These are phyloP conservation scores for Actinia equina DNA, from an alignment of 64 coral and sea anemone genomes.

Conservation along the genomic window DNA sequence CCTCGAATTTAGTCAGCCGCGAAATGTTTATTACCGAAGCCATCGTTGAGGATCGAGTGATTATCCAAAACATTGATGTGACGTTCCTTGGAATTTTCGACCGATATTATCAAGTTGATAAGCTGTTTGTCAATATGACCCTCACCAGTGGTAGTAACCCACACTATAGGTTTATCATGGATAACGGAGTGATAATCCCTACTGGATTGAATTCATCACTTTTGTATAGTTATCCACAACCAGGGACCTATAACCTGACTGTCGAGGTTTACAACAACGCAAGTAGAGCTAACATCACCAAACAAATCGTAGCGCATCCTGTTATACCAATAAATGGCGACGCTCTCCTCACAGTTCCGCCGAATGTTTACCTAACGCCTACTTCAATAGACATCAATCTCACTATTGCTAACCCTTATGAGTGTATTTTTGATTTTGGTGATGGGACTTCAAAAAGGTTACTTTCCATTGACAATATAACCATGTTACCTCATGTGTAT, in stretches of 20 bases:
- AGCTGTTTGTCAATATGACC: neutral
- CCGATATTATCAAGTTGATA: slow-evolving; percentile 3
- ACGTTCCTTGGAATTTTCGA: slow-evolving; percentile 14
- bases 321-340: slow-evolving; percentile 17
- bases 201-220: neutral
- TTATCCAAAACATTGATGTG: neutral
- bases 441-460: slow-evolving; percentile 19
- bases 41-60: neutral
- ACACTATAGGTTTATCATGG: neutral
- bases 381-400: slow-evolving; percentile 3
- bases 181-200: neutral
- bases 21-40: neutral
- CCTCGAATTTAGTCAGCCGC: slow-evolving; percentile 1
- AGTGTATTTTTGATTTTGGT: slow-evolving; percentile 20
- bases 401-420: slow-evolving; percentile 16
- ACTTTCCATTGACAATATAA: neutral
- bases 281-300: slow-evolving; percentile 19
- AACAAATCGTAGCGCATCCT: neutral
- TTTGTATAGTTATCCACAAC: neutral
- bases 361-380: neutral
- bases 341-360: neutral
- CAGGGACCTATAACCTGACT: neutral
- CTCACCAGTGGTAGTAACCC: neutral
- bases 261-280: slow-evolving; percentile 25
- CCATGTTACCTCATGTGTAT: neutral